A percentile compares a stretch with the other conserved stretches of the same genome.
phyloP scores from a whole-genome alignment of 2,113 vertebrate genomes.

The Protobothrops flavoviridis region DNA sequence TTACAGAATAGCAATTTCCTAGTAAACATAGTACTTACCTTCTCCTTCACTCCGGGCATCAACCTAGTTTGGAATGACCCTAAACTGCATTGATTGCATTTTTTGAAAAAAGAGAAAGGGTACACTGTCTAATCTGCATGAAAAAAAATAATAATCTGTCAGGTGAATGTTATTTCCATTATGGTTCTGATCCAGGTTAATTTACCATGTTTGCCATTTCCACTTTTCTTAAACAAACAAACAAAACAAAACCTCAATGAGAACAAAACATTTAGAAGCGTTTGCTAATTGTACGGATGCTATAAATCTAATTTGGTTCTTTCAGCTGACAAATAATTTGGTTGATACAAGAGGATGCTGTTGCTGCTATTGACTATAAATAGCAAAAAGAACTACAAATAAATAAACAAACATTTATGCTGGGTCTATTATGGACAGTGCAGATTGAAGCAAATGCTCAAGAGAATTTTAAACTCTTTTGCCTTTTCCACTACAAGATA shows the following conservation, averaged over 20 bases:
- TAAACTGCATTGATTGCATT: not conserved
- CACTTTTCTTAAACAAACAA: not conserved
- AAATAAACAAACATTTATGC: not conserved
- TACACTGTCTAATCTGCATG: not conserved
- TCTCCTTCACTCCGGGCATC: not conserved
- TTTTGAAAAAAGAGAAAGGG: not conserved
- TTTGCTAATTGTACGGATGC: not conserved
- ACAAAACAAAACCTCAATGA: not conserved
- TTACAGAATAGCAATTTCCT: not conserved
- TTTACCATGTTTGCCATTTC: not conserved
- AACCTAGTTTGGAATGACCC: not conserved
- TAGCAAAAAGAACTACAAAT: not conserved
- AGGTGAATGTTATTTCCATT: not conserved
- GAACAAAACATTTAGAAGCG: not conserved
- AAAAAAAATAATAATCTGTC: not conserved
- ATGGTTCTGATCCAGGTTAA: not conserved
- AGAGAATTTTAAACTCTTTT: not conserved
- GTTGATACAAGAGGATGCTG: not conserved
- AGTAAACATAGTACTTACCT: not conserved
- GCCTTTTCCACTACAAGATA: not conserved
- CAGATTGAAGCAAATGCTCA: not conserved
- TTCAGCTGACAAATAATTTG: not conserved
- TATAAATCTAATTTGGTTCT: not conserved
- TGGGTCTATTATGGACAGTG: not conserved
- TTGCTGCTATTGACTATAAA: not conserved